phyloP scores from a whole-genome alignment of 1,140 invertebrate species.

The Pogonus chalceus region DNA sequence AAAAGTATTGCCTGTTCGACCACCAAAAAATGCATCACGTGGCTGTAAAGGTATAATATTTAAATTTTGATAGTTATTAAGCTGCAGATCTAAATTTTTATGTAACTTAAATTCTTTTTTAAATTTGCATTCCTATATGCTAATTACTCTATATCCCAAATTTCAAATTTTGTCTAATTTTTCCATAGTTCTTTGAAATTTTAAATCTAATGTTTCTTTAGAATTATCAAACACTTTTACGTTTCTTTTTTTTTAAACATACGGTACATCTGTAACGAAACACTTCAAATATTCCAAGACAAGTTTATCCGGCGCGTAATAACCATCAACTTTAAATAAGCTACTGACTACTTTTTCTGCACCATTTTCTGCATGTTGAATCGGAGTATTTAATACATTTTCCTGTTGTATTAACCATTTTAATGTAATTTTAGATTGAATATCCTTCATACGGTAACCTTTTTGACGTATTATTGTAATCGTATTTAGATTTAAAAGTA shows the following conservation, averaged over 20 bases:
- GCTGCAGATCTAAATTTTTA: not conserved
- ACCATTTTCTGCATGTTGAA: conserved; percentile 10
- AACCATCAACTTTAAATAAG: conserved; percentile 11
- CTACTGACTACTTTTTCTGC: conserved; percentile 7
- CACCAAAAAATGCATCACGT: conserved; percentile 23
- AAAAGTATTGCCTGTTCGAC: conserved; percentile 27
- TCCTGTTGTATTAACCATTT: not conserved
- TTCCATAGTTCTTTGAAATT: not conserved
- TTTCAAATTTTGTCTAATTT: not conserved
- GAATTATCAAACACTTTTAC: not conserved
- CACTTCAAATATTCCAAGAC: too few relatives aligned
- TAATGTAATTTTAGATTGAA: not conserved
- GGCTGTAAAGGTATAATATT: not conserved
- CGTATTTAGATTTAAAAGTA: not conserved
- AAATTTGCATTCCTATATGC: not conserved
- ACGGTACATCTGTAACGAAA: conserved; percentile 9
- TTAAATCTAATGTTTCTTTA: not conserved
- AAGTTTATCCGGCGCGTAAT: not conserved
- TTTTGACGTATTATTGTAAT: not conserved
- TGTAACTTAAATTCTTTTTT: too few relatives aligned
- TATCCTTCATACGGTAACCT: not conserved
- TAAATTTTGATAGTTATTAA: not conserved
- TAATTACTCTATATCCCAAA: not conserved
- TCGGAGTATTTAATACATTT: not conserved
- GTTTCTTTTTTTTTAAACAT: not conserved